These are phyloP conservation scores for Nebria salina DNA, from an alignment of 2,888 invertebrate species.

Conservation along the genomic window DNA sequence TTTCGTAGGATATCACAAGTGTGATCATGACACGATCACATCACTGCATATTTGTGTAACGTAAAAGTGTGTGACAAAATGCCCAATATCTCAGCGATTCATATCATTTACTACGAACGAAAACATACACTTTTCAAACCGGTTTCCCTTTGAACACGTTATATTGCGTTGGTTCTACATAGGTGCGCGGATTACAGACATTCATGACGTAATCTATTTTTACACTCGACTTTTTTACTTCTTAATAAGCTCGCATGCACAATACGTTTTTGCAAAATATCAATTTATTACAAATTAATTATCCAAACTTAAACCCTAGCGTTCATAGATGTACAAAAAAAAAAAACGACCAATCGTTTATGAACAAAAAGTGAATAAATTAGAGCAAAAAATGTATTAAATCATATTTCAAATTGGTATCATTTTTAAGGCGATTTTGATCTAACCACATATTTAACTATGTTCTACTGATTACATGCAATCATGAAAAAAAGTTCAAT, in stretches of 20 bases:
- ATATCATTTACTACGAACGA: conserved; percentile 1
- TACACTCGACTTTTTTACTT: background rate
- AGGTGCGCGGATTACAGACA: background rate
- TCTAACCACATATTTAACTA: background rate
- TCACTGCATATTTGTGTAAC: background rate
- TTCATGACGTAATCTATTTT: background rate
- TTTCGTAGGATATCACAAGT: no score
- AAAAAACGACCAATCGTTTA: no score
- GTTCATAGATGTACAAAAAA: no score
- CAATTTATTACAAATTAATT: no score
- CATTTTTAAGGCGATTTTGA: background rate
- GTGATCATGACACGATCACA: background rate
- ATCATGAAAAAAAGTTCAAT: no score
- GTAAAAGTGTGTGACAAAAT: background rate
- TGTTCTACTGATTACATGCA: background rate
- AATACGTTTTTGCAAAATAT: no score
- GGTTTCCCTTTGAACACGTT: background rate
- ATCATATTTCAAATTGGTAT: background rate
- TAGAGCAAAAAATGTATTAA: no score
- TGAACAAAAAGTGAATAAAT: no score
- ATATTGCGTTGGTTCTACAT: background rate
- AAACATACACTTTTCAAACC: background rate
- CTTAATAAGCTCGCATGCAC: no score
- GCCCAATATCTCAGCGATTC: background rate
- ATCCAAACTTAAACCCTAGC: no score